A percentile compares a stretch with the other conserved stretches of the same genome.
phyloP scores from a whole-genome alignment of 2,113 vertebrate genomes.

The Lophochroa leadbeateri region DNA sequence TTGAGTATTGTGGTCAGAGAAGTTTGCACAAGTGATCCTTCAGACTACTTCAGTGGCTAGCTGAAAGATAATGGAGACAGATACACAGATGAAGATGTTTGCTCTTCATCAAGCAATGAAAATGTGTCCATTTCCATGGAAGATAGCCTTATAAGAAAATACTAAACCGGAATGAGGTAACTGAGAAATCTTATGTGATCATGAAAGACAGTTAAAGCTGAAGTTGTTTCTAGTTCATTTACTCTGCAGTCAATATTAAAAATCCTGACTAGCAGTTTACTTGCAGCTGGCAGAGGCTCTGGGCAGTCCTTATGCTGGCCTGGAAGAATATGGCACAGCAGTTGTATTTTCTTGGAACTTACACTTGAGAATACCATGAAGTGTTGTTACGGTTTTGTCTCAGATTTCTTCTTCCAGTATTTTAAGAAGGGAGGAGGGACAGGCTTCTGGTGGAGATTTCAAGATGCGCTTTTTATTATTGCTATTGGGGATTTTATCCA shows the following conservation, averaged over 20 bases:
- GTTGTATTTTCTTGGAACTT: background rate
- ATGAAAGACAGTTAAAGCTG: background rate
- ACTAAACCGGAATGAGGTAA: background rate
- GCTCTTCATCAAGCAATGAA: background rate
- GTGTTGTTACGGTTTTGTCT: background rate
- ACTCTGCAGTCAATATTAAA: background rate
- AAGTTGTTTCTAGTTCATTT: background rate
- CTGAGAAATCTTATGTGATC: background rate
- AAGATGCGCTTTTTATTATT: background rate
- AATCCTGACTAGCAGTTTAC: background rate
- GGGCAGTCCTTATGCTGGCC: background rate
- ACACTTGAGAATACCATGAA: background rate
- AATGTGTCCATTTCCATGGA: background rate
- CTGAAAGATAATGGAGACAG: background rate
- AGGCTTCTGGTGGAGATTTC: background rate
- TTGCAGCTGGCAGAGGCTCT: background rate
- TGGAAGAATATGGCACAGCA: background rate
- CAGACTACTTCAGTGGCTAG: background rate
- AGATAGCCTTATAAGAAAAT: background rate
- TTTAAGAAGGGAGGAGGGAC: background rate
- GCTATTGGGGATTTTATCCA: background rate
- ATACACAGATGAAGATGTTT: background rate
- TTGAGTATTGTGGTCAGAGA: background rate
- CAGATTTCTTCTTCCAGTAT: background rate
- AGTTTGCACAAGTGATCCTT: background rate